phyloP scores from a whole-genome alignment of 2,113 vertebrate genomes.

The Todiramphus chloris region DNA sequence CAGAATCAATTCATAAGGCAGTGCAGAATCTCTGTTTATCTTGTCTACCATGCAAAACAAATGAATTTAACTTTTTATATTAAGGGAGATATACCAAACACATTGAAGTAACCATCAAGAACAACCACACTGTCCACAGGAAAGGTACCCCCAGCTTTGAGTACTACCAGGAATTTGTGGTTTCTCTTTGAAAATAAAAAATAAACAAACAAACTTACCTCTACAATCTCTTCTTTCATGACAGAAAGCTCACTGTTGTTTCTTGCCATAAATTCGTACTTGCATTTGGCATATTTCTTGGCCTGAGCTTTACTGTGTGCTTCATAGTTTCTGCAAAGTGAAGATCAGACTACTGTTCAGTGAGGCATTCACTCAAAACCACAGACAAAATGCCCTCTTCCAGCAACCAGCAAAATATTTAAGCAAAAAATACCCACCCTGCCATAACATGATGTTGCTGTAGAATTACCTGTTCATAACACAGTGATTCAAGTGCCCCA shows the following conservation, averaged over 20 bases:
- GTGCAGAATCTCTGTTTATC: neutral
- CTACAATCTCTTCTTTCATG: conserved; percentile 89
- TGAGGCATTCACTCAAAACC: neutral
- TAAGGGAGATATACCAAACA: neutral
- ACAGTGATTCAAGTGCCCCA: neutral
- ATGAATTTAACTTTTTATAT: neutral
- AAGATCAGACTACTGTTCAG: neutral
- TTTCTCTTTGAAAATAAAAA: neutral
- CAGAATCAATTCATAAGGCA: neutral
- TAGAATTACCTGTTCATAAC: neutral
- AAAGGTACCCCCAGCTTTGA: neutral
- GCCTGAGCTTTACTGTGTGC: conserved; percentile 68
- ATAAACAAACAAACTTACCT: conserved; percentile 75
- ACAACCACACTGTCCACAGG: neutral
- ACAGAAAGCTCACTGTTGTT: conserved; percentile 95
- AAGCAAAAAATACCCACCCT: neutral
- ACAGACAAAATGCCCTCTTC: neutral
- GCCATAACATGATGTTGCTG: neutral
- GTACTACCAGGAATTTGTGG: neutral
- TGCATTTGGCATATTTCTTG: conserved; percentile 91
- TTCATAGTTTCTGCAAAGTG: conserved; percentile 80
- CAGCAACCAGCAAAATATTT: neutral
- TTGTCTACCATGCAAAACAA: neutral
- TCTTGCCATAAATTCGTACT: conserved; percentile 92
- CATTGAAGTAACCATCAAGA: neutral